Base-by-base conservation (phyloP, 2,113 vertebrate genomes). In the Leptosomus discolor region DNA sequence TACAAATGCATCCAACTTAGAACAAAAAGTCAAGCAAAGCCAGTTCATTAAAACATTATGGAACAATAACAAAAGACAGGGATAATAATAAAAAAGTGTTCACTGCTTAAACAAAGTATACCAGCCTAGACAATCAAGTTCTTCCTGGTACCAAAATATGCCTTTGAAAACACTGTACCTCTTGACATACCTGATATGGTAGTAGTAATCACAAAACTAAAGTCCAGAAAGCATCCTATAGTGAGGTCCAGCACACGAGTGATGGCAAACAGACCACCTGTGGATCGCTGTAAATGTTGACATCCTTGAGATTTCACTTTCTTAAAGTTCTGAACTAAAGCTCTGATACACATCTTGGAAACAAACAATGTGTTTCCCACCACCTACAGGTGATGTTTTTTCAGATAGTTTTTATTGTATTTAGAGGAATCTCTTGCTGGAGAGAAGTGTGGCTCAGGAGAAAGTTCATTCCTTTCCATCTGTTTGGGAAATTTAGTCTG, bases 361-460 rank as follows among this genome's bases (percentile, higher is more conserved):
- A 50, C 54, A 45, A 48, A 0, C 4, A 15, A 50, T 0, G 1
- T 0, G 2, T 56, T 85, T 81, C 8, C 12, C 12, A 30, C 22
- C 39, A 58, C 50, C 30, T n/a, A 29, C 5, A 30, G 6, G 5
- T n/a, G 21, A 39, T 56, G 9, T 32, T 78, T 50, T 50, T 34
- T 67, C 53, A 32, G 36, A 2, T 8, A 51, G 8, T 43, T 83
- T 68, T 78, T 67, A 51, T 16, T 56, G 27, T 32, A 51, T 45
- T 26, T 54, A 54, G 82, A 77, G 29, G 10, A 41, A 77, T 53
- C 23, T 24, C 11, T 39, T 56, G 8, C 24, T 43, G 17, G 13
- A 73, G 34, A 32, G 15, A 70, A 69, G 13, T 13, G 11, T 81
- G 13, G 50, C 37, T 76, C 30, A 43, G 50, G 15, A 64, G 41